Evolutionary conservation across 2,888 invertebrate genomes (phyloP).

Genomic region (Alentia gelatinosa): DNA sequence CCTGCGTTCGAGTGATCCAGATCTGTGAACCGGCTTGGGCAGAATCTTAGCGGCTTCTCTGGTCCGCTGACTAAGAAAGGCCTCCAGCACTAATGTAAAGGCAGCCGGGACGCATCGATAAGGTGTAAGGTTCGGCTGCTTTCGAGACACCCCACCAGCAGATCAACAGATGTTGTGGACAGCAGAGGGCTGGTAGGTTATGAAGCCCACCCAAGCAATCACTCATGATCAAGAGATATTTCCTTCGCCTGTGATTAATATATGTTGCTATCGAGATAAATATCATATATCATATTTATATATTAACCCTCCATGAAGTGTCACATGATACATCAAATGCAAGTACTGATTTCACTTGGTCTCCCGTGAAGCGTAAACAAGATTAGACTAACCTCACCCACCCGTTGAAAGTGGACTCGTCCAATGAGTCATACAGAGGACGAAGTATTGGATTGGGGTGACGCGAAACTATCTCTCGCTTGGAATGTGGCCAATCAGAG

Average conservation of each 20-base stretch:
- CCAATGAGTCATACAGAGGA: constrained; percentile 5
- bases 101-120: not conserved
- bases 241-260: too few relatives aligned
- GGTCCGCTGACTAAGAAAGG: not conserved
- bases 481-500: not conserved
- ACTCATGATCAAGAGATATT: not conserved
- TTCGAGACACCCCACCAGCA: not conserved
- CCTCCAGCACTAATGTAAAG: not conserved
- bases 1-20: not conserved
- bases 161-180: constrained; percentile 18
- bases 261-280: not conserved
- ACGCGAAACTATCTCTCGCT: not conserved
- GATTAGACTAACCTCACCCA: not conserved
- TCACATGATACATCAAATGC: not conserved
- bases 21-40: not conserved
- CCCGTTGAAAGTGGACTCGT: not conserved
- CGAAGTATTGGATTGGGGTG: not conserved
- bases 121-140: not conserved
- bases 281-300: not conserved
- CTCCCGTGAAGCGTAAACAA: not conserved
- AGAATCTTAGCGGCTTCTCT: not conserved
- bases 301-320: not conserved
- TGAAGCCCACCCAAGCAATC: not conserved
- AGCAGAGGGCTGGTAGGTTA: not conserved
- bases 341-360: not conserved